phyloP scores from a whole-genome alignment of 2,797 vertebrate species.

The Thunnus albacares region DNA sequence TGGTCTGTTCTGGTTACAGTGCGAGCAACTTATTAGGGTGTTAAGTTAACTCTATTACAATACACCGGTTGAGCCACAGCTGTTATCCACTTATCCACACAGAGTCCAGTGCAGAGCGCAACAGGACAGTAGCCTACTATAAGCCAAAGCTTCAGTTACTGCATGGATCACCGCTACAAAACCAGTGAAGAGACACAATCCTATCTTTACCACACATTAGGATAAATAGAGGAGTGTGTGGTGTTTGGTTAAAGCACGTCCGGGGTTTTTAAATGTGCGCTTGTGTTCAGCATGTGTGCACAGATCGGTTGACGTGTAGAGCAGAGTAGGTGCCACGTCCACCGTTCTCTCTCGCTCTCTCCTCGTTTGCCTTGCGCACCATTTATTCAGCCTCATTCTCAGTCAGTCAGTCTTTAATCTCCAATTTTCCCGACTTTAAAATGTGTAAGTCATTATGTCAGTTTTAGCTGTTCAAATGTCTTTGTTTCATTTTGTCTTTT shows the following conservation, averaged over 20 bases:
- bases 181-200: not conserved
- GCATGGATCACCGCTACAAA: slow-evolving; percentile 13
- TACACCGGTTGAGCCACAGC: slow-evolving; percentile 46
- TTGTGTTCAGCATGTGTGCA: slow-evolving; percentile 55
- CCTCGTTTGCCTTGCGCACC: slow-evolving; percentile 24
- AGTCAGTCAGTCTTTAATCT: slow-evolving; percentile 7
- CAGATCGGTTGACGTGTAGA: slow-evolving; percentile 75
- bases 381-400: slow-evolving; percentile 10
- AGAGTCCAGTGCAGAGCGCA: slow-evolving; percentile 48
- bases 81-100: slow-evolving; percentile 31
- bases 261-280: slow-evolving; percentile 43
- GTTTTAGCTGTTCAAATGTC: not conserved
- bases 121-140: slow-evolving; percentile 40
- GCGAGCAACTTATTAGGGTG: slow-evolving; percentile 50
- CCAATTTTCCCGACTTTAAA: too few relatives aligned
- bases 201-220: not conserved
- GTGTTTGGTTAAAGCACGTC: not conserved
- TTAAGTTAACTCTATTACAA: slow-evolving; percentile 54
- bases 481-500: not conserved
- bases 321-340: slow-evolving; percentile 82
- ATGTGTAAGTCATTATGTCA: too few relatives aligned
- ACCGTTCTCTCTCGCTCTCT: slow-evolving; percentile 68
- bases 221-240: not conserved
- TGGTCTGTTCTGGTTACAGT: not conserved
- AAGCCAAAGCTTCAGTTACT: slow-evolving; percentile 11